phyloP scores from a whole-genome alignment of 2,113 vertebrate genomes.

The Stigmatopora nigra region DNA sequence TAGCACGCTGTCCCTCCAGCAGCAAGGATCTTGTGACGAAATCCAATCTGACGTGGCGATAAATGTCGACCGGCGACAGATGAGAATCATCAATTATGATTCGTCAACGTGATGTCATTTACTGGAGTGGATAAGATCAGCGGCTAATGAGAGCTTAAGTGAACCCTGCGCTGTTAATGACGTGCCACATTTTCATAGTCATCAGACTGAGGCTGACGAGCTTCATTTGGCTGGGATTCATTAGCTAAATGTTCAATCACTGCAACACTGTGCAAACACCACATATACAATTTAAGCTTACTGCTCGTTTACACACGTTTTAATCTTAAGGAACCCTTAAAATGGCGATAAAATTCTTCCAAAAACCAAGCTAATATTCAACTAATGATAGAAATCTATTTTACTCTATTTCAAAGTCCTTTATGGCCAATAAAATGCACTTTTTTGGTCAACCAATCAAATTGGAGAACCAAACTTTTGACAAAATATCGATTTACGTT shows the following conservation, averaged over 20 bases:
- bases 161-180: conserved; percentile 3
- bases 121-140: conserved; percentile 5
- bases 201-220: not conserved
- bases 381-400: not conserved
- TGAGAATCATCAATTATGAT: conserved; percentile 9
- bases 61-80: not conserved
- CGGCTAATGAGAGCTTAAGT: conserved; percentile 10
- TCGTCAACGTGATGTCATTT: conserved; percentile 3
- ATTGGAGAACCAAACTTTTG: no score
- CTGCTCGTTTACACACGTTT: not conserved
- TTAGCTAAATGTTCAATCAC: not conserved
- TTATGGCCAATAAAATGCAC: no score
- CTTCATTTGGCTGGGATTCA: conserved; percentile 2
- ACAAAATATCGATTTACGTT: no score
- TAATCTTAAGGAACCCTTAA: not conserved
- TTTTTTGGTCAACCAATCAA: no score
- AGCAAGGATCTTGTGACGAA: not conserved
- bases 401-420: no score
- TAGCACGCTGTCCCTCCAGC: no score
- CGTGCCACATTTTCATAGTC: conserved; percentile 6
- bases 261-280: not conserved
- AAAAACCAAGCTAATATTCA: not conserved
- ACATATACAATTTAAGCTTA: no score
- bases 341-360: not conserved
- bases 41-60: not conserved